These are phyloP conservation scores for Anarhynchus alexandrinus DNA, from an alignment of 2,113 vertebrate genomes.

Conservation along the genomic window DNA sequence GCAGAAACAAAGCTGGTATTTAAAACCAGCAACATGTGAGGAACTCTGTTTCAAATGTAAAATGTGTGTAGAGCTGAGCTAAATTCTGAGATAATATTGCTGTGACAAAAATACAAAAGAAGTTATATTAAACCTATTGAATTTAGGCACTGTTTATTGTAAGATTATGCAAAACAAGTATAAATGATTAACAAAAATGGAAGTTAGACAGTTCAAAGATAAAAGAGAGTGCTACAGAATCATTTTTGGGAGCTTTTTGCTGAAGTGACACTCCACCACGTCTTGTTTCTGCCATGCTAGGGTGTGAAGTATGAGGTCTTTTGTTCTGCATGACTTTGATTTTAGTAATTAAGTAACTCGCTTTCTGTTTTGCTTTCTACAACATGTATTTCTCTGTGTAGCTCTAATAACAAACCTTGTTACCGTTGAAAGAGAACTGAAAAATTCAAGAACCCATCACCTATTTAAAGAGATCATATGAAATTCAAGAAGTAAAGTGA, in stretches of 20 bases:
- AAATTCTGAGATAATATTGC: background rate
- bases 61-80: background rate
- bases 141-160: background rate
- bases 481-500: background rate
- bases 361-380: background rate
- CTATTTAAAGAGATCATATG: background rate
- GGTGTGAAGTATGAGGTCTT: background rate
- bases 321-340: conserved; percentile 3
- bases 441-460: background rate
- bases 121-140: background rate
- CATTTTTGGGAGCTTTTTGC: background rate
- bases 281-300: background rate
- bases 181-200: background rate
- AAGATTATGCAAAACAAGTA: background rate
- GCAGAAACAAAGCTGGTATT: background rate
- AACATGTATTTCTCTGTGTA: background rate
- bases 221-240: background rate
- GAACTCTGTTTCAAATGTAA: background rate
- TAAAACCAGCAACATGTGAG: background rate
- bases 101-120: background rate
- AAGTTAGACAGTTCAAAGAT: background rate
- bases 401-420: background rate
- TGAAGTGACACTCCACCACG: background rate
- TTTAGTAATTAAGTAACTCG: background rate
- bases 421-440: background rate